Base-by-base conservation (phyloP, 2,888 invertebrate species). In the Bedellia somnulentella region DNA sequence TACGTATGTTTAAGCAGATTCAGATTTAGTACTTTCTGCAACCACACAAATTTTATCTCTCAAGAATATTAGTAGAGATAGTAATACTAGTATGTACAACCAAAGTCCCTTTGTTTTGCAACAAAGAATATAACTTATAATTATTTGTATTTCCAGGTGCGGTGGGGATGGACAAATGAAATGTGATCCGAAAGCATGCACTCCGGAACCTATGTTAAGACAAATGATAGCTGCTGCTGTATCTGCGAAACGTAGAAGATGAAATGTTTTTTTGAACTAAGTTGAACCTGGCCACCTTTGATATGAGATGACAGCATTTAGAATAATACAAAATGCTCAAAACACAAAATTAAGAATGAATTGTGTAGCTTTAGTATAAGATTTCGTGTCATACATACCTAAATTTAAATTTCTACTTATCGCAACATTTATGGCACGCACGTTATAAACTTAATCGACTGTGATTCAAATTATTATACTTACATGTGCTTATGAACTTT, bases 131-230 rank as follows among this genome's bases (percentile, higher is more conserved):
- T n/a, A n/a, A 15, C 5, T 21, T 16, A 18, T 15, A 22, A n/a
- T 31, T 21, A 14, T 16, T 15, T 1, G 12, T 11, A 27, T 16
- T 78, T 79, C 17, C 71, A 92, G 93, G 71, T 94, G 94, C 73
- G 93, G 93, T 52, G 86, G 88, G 40, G 87, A 91, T 61, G 93
- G 93, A 48, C 89, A 92, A 68, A 93, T 94, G 93, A 87, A 92
- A 70, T 94, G 94, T 68, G 90, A 93, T 67, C 94, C 94, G 35
- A 87, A 87, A 64, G 84, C 85, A 40, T 93, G 93, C 67, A 87
- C 89, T 44, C 92, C 93, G 25, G 90, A 92, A 59, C 92, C 93
- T 33, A 88, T 91, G 86, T 75, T 93, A 52, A 81, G 89, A 55
- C 90, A 92, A 77, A 91, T 93, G 86, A 89, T 93, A 55, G 89